Base-by-base conservation (phyloP, 2,113 vertebrate species). In the Sinocyclocheilus maitianheensis region DNA sequence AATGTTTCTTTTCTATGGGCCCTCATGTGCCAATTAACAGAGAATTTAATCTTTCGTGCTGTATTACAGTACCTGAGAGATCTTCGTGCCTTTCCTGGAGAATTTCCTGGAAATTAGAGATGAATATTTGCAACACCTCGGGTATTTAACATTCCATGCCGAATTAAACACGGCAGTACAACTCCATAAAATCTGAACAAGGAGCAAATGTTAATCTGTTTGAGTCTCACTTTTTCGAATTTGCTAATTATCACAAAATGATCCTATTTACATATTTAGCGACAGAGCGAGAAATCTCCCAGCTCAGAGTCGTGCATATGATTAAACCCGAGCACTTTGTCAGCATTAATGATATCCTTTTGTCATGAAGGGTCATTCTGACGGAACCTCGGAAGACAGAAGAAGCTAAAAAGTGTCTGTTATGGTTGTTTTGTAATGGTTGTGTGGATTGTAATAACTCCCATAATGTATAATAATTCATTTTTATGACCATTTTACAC, bases 241-340 rank as follows among this genome's bases (percentile, higher is more conserved):
- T 67, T 76, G 48, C 69, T 79, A 86, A 86, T 86, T 88, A 84
- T 77, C 43, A 82, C 48, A 81, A 55, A 89, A 89, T 82, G 20
- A 86, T 79, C 74, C 53, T 26, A 84, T 87, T 87, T 87, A 77
- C 69, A 87, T 78, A 87, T 89, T 89, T 63, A 82, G 60, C 48
- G 14, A 13, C 55, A 85, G 77, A 46, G 60, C 14, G 34, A 14
- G 85, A 67, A 84, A 88, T 80, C 75, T 12, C 40, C 40, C 71
- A 20, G 53, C 58, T 58, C 43, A 76, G 75, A 77, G 63, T 77
- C 24, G 20, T 37, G 77, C 72, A 85, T 24, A 75, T 60, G 72
- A 77, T 85, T 69, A 82, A 81, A 83, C 60, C 40, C 24, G 16
- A 69, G 55, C 46, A 34, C 22, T 78, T 87, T 53, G 77, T 79